Evolutionary conservation across 2,113 vertebrate species (phyloP), one percentile per base, ranked within the genome.

Genomic region (Neolamprologus hecqui): DNA sequence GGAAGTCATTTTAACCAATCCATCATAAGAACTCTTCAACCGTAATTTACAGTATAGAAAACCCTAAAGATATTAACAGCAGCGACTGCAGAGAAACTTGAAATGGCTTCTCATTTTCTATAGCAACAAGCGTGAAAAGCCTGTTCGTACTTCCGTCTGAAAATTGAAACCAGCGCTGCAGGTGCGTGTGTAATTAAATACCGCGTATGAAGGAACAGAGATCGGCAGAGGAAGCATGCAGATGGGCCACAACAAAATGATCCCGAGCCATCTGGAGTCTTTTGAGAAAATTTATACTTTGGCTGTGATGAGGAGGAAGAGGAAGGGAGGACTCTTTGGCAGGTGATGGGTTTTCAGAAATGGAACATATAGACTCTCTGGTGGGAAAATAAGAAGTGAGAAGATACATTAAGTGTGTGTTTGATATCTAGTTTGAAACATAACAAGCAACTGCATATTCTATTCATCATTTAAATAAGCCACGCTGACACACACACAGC

Each of bases 261-360:
- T 85, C 81, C 91, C 1, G 11, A 90, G 90, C 91, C 94, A 96
- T 95, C 93, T 95, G 93, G 92, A 94, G 89, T 63, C 91, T 94
- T 95, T 93, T 88, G 86, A 93, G 84, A 93, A 83, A 92, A 90
- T 82, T 91, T 68, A 57, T 79, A 89, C 17, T 57, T 70, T 80
- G 54, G 49, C 11, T 12, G 63, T 45, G 70, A 80, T 82, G 81
- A 26, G 86, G 83, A 51, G 88, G 86, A 73, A 49, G 57, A 77
- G 23, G 51, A 58, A 42, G 40, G 21, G 35, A 33, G 45, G 54
- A 79, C 79, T n/a, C 79, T 86, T 88, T 70, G 88, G 53, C 81
- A 89, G 87, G 91, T 88, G 92, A 94, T 85, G 85, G 81, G n/a
- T 90, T 94, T 88, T 89, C 70, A 83, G 84, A 90, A 26, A 47